Conservation (phyloP, 1,140 invertebrate species). For the Hyphantria cunea region DNA sequence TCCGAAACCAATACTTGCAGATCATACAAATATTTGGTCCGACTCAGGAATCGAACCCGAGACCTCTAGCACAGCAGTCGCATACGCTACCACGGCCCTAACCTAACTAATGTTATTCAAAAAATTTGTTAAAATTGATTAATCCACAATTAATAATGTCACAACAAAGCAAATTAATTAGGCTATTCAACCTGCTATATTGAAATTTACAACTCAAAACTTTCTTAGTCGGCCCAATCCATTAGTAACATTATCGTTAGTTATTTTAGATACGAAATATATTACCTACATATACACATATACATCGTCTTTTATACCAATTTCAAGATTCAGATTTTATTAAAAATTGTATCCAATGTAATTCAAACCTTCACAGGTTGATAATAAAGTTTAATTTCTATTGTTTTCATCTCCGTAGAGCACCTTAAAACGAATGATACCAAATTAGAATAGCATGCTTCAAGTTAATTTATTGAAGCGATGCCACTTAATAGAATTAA, state of each 20-base stretch:
- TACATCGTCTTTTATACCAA: background rate
- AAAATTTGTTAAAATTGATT: too few species aligned
- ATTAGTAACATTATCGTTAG: background rate
- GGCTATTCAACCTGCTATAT: background rate
- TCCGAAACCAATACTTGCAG: too few species aligned
- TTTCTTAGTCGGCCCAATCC: background rate
- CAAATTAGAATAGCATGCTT: conserved; percentile 33
- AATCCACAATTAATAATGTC: too few species aligned
- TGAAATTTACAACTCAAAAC: background rate
- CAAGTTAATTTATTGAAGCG: conserved; percentile 29
- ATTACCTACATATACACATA: conserved; percentile 7
- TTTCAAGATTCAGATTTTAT: conserved; percentile 8
- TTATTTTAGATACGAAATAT: background rate
- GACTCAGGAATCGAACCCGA: too few species aligned
- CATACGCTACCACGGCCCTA: too few species aligned
- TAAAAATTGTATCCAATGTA: background rate
- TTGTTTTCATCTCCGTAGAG: background rate
- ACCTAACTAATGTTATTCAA: too few species aligned
- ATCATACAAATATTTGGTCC: too few species aligned
- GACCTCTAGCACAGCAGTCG: too few species aligned
- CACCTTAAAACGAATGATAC: conserved; percentile 14
- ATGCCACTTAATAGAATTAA: conserved; percentile 32
- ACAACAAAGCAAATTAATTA: too few species aligned
- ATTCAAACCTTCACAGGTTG: background rate
- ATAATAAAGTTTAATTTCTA: conserved; percentile 15